These are phyloP conservation scores for Rhynchopsitta pachyrhyncha DNA, from an alignment of 2,113 vertebrate species.

Conservation along the genomic window DNA sequence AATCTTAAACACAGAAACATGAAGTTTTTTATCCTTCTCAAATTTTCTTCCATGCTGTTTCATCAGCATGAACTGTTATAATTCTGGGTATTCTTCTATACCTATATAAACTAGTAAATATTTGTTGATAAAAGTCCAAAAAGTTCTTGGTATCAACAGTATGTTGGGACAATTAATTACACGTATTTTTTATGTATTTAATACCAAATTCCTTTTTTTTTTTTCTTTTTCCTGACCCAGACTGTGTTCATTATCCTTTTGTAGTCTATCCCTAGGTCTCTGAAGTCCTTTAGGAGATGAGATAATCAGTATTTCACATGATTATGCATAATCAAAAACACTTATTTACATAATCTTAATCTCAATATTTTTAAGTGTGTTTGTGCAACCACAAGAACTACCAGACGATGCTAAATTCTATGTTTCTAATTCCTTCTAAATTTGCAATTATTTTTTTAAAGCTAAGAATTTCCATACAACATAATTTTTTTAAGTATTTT, in stretches of 20 bases:
- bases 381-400: background rate
- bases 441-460: background rate
- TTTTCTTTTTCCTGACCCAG: background rate
- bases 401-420: background rate
- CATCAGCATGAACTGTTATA: background rate
- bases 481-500: background rate
- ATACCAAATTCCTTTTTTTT: background rate
- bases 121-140: background rate
- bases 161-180: background rate
- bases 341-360: background rate
- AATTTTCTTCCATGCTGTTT: background rate
- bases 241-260: background rate
- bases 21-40: background rate
- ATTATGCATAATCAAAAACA: background rate
- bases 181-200: background rate
- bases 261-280: background rate
- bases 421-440: background rate
- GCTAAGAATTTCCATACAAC: background rate
- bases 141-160: background rate
- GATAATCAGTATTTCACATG: background rate
- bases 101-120: background rate
- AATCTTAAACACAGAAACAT: background rate
- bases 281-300: background rate
- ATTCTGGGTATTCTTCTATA: background rate
- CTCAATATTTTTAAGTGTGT: background rate